Base-by-base conservation (phyloP, 2,888 invertebrate species). In the Epicampocera succincta region DNA sequence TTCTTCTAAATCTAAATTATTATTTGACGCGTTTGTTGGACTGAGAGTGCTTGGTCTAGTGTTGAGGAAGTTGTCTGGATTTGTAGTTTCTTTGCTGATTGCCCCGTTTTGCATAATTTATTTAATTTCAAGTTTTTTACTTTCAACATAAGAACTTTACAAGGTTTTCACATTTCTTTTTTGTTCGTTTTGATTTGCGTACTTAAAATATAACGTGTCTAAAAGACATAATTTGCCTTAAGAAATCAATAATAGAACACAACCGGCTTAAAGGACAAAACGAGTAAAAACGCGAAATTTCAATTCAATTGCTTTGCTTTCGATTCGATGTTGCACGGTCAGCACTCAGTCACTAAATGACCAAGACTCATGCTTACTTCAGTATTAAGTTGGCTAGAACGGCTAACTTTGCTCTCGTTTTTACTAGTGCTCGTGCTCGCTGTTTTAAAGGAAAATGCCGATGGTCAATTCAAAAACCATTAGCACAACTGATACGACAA, bases 311-410 rank as follows among this genome's bases (percentile, higher is more conserved):
- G 71, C n/a, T 69, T 38, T n/a, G 65, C 13, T 44, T 44, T 6
- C 0, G 21, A 63, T 21, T 60, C 21, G 15, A 48, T 73, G 78
- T 78, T 71, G 40, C 42, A 68, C 82, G 82, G 82, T 74, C 87
- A 84, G 85, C 84, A 86, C 86, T 87, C 86, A 87, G 89, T 86
- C 83, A 87, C 87, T 85, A 87, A 90, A 88, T 90, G 90, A 89
- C 90, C 88, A 87, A 84, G 87, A 85, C 85, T 85, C 80, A 84
- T 68, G 81, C 66, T 66, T 83, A 48, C 63, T 82, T 56, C 56
- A 29, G 61, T 48, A 82, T 44, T 15, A 65, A 69, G n/a, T 68
- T 71, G 40, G 52, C 50, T 61, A 33, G 60, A 52, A 29, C 25
- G 12, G 17, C 72, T 71, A 72, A 44, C 29, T 29, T 11, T 52